These are phyloP conservation scores for Teleogryllus occipitalis DNA, from an alignment of 1,140 invertebrate genomes.

Conservation along the genomic window DNA sequence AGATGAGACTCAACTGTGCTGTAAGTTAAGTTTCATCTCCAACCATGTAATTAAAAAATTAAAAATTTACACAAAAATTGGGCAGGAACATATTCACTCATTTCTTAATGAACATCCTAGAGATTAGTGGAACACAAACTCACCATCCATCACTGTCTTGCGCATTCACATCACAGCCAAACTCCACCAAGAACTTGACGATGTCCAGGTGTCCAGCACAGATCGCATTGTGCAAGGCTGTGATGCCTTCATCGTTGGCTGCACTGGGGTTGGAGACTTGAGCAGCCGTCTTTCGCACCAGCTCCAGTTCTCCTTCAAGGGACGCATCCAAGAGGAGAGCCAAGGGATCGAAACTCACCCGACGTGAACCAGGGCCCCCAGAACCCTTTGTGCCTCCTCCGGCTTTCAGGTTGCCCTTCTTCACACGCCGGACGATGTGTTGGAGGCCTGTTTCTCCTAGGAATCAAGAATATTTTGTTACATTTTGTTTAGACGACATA, in stretches of 20 bases:
- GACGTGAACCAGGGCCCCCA: constrained; percentile 60
- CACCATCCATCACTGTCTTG: constrained; percentile 96
- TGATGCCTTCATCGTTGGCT: constrained; percentile 95
- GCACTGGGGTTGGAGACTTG: constrained; percentile 88
- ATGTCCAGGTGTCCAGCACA: constrained; percentile 98
- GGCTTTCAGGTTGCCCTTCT: constrained; percentile 61
- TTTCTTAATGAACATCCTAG: not conserved
- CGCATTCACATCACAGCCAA: constrained; percentile 97
- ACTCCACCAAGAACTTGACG: constrained; percentile 94
- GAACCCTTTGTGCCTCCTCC: constrained; percentile 26
- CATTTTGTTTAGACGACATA: not conserved
- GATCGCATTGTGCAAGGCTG: constrained; percentile 97
- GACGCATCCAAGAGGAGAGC: constrained; percentile 94
- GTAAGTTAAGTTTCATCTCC: too few species aligned
- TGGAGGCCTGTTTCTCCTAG: not conserved
- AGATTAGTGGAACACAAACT: constrained; percentile 27
- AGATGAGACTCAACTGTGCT: too few species aligned
- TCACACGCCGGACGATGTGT: not conserved
- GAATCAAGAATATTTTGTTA: not conserved
- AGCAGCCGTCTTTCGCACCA: constrained; percentile 89
- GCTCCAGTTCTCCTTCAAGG: constrained; percentile 93
- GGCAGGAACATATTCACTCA: too few species aligned
- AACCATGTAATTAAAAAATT: too few species aligned
- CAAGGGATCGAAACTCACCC: constrained; percentile 96
- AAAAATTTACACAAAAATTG: too few species aligned